phyloP scores from a whole-genome alignment of 1,140 invertebrate species.

The Drosophila willistoni region DNA sequence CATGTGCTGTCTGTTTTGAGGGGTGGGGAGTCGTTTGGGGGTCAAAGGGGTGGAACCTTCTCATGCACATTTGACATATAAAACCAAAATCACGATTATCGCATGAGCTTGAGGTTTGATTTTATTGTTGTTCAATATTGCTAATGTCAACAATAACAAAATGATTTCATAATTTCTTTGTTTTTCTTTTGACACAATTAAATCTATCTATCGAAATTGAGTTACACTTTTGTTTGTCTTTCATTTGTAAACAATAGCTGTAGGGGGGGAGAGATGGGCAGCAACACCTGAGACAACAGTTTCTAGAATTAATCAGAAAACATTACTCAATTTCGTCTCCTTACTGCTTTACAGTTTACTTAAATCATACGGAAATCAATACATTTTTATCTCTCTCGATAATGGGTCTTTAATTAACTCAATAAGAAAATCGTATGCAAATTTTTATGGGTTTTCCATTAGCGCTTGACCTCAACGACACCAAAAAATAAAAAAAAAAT shows the following conservation, averaged over 20 bases:
- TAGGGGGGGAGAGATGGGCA: too few relatives aligned
- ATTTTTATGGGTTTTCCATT: slow-evolving; percentile 65
- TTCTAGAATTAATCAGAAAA: slow-evolving; percentile 11
- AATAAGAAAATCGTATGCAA: slow-evolving; percentile 63
- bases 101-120: slow-evolving; percentile 47
- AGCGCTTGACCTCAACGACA: slow-evolving; percentile 63
- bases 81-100: slow-evolving; percentile 55
- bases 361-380: background rate
- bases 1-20: slow-evolving; percentile 11
- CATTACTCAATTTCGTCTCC: background rate
- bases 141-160: slow-evolving; percentile 26
- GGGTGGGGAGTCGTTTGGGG: too few relatives aligned
- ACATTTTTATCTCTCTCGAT: background rate
- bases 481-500: slow-evolving; percentile 25
- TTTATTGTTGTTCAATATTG: too few relatives aligned
- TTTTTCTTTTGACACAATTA: too few relatives aligned
- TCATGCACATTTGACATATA: slow-evolving; percentile 60
- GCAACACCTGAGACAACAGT: slow-evolving; percentile 6
- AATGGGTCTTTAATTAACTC: slow-evolving; percentile 61
- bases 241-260: background rate
- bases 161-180: slow-evolving; percentile 53
- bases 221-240: too few relatives aligned
- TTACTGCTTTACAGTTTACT: background rate
- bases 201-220: too few relatives aligned
- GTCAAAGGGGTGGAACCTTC: background rate